A percentile compares a stretch with the other conserved stretches of the same genome.
phyloP scores from a whole-genome alignment of 2,797 vertebrate genomes.

The Myotis myotis region DNA sequence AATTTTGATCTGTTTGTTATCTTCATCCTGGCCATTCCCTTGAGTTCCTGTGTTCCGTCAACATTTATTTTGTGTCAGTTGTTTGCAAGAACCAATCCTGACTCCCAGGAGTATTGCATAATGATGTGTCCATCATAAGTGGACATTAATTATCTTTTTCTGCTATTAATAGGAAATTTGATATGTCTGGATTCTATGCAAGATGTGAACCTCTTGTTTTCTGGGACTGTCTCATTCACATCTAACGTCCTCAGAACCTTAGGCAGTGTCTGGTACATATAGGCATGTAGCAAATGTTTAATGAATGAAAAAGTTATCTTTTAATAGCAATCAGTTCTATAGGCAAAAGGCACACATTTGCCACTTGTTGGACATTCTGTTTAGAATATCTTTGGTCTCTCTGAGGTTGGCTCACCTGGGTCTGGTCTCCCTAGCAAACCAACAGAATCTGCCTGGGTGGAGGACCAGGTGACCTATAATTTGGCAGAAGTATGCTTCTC shows the following conservation, averaged over 20 bases:
- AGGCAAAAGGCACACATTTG: neutral
- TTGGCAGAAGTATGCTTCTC: neutral
- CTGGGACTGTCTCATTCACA: neutral
- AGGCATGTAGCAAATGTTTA: neutral
- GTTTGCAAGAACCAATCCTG: conserved; percentile 36
- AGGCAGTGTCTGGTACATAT: neutral
- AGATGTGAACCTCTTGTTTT: conserved; percentile 25
- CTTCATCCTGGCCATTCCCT: neutral
- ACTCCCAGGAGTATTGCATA: neutral
- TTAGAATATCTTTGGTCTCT: neutral
- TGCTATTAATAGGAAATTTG: neutral
- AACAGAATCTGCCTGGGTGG: neutral
- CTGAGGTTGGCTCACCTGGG: neutral
- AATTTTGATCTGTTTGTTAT: neutral
- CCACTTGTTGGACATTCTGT: neutral
- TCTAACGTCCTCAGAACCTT: neutral
- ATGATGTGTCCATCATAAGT: neutral
- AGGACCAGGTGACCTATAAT: neutral
- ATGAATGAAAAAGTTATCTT: conserved; percentile 15
- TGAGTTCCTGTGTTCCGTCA: neutral
- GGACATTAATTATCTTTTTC: neutral
- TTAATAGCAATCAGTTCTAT: neutral
- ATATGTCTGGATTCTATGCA: neutral
- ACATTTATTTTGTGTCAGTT: conserved; percentile 30
- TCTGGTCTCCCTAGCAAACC: conserved; percentile 25